A percentile compares a stretch with the other conserved stretches of the same genome.
phyloP scores from a whole-genome alignment of 2,797 vertebrate genomes.

The Helicolenus hilgendorfi region DNA sequence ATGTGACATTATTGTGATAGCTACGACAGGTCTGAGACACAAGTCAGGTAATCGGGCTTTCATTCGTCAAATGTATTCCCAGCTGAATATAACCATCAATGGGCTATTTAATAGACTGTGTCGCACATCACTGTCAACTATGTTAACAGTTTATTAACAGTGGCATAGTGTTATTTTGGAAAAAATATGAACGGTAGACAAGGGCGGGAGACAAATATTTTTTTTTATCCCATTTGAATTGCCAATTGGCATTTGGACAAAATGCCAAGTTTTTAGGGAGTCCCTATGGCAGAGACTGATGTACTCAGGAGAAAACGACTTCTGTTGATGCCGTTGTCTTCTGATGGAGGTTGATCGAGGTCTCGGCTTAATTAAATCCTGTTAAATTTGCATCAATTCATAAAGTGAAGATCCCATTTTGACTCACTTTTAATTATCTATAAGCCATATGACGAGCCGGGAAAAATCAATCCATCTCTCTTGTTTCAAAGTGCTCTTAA shows the following conservation, averaged over 20 bases:
- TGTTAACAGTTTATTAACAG: neutral
- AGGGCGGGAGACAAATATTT: no score
- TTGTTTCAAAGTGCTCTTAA: slow-evolving; percentile 64
- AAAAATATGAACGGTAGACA: no score
- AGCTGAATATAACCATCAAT: neutral
- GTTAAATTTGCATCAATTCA: slow-evolving; percentile 9
- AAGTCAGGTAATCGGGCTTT: neutral
- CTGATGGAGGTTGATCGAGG: slow-evolving; percentile 9
- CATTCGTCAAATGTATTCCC: neutral
- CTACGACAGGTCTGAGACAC: neutral
- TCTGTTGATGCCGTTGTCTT: neutral
- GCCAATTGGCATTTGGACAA: no score
- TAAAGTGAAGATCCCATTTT: slow-evolving; percentile 19
- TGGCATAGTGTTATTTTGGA: no score
- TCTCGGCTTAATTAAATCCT: slow-evolving; percentile 23
- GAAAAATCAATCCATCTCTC: slow-evolving; percentile 6
- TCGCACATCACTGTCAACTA: neutral
- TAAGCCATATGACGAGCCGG: neutral
- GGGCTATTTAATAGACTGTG: neutral
- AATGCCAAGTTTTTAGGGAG: neutral
- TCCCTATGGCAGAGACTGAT: neutral
- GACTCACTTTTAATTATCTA: slow-evolving; percentile 13
- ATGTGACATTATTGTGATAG: neutral
- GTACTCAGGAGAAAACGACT: neutral
- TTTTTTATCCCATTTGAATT: no score